phyloP scores from a whole-genome alignment of 2,888 invertebrate species.

The Epinotia brunnichana region DNA sequence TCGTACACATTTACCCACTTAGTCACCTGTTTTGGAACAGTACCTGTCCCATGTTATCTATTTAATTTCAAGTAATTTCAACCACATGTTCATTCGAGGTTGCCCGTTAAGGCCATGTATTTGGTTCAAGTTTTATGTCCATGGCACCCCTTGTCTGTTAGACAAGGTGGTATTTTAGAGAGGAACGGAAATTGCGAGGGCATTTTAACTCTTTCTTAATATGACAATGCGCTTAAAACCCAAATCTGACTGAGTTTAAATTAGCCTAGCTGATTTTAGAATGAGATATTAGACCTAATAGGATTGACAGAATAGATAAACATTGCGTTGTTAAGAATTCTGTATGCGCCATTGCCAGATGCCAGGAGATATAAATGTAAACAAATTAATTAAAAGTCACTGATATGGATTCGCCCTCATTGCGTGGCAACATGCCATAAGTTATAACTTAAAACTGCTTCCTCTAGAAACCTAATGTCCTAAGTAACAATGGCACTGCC shows the following conservation, averaged over 20 bases:
- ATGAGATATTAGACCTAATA: too few relatives aligned
- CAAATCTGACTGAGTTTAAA: neutral
- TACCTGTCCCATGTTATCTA: conserved; percentile 7
- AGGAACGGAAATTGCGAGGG: conserved; percentile 14
- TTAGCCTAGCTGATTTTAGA: neutral
- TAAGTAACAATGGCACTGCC: conserved; percentile 1
- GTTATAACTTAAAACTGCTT: conserved; percentile 31
- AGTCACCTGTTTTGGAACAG: conserved; percentile 7
- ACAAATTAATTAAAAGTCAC: conserved; percentile 14
- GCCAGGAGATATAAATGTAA: neutral
- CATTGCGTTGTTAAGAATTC: neutral
- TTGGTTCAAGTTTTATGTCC: conserved; percentile 12
- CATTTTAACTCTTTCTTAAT: neutral
- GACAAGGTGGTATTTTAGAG: conserved; percentile 58
- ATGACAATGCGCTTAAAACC: neutral
- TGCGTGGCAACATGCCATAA: conserved; percentile 59
- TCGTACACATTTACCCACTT: neutral
- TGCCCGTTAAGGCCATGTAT: conserved; percentile 4
- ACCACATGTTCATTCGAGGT: conserved; percentile 13
- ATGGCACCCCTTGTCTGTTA: conserved; percentile 51
- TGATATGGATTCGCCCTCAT: conserved; percentile 53
- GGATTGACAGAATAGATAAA: neutral
- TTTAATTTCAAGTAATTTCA: neutral
- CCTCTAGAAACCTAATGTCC: neutral
- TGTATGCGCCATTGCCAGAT: neutral